Percentiles rank a stretch among this genome's conserved stretches.
phyloP scores from a whole-genome alignment of 2,797 vertebrate genomes.

The Trematocara caparti region DNA sequence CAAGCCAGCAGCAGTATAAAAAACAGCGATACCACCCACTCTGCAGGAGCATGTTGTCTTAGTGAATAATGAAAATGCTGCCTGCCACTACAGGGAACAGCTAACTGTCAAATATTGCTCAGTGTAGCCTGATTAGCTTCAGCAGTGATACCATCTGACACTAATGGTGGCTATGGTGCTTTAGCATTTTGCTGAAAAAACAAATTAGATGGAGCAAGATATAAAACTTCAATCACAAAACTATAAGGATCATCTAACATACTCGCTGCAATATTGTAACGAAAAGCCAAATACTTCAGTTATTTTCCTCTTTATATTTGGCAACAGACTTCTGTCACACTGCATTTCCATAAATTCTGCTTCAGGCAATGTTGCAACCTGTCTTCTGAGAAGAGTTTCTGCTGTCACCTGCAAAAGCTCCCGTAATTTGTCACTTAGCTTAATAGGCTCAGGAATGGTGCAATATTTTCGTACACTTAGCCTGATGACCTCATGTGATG shows the following conservation, averaged over 20 bases:
- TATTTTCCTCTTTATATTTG: background rate
- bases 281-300: background rate
- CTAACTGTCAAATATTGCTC: slow-evolving; percentile 10
- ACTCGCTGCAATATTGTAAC: background rate
- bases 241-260: background rate
- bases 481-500: background rate
- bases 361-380: background rate
- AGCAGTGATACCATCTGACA: background rate
- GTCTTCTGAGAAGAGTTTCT: background rate
- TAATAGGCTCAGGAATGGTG: background rate
- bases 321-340: background rate
- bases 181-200: background rate
- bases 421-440: background rate
- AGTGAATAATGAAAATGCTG: slow-evolving; percentile 8
- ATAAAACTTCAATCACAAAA: background rate
- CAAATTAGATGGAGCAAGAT: background rate
- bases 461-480: background rate
- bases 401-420: background rate
- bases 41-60: background rate
- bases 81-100: background rate
- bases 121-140: slow-evolving; percentile 16
- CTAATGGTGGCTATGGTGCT: background rate
- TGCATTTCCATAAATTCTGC: background rate
- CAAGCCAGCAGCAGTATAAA: background rate
- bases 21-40: background rate